These are phyloP conservation scores for Tautogolabrus adspersus DNA, from an alignment of 2,113 vertebrate species.

Conservation along the genomic window DNA sequence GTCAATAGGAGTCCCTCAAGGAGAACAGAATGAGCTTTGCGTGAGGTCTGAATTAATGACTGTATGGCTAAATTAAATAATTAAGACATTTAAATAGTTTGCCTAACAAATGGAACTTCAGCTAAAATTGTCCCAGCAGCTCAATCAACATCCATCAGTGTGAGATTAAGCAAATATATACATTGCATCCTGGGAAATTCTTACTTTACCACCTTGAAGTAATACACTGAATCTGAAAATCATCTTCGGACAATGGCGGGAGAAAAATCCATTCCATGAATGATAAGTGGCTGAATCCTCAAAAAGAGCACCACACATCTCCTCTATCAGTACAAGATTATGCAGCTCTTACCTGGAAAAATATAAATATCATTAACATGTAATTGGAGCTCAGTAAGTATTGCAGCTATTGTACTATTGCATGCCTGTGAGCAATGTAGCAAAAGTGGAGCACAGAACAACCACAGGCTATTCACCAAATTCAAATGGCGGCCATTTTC, in stretches of 20 bases:
- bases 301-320: conserved; percentile 3
- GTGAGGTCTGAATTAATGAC: conserved; percentile 5
- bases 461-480: conserved; percentile 39
- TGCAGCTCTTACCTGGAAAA: conserved; percentile 44
- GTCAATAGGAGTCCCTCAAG: conserved; percentile 23
- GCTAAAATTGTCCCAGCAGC: conserved; percentile 20
- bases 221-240: conserved; percentile 27
- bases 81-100: not conserved
- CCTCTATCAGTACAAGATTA: not conserved
- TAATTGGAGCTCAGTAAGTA: conserved; percentile 56
- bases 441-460: conserved; percentile 59
- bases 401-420: conserved; percentile 30
- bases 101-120: conserved; percentile 9
- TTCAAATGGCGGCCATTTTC: too few relatives aligned
- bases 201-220: conserved; percentile 9
- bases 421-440: conserved; percentile 27
- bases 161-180: not conserved
- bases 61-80: conserved; percentile 12
- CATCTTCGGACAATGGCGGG: conserved; percentile 12
- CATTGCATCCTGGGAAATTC: conserved; percentile 9
- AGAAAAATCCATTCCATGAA: conserved; percentile 29
- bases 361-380: conserved; percentile 56
- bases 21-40: not conserved
- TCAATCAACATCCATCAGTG: conserved; percentile 38
- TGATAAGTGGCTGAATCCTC: conserved; percentile 39